Base-by-base conservation (phyloP, 2,797 vertebrate species). In the Hemitrygon akajei region DNA sequence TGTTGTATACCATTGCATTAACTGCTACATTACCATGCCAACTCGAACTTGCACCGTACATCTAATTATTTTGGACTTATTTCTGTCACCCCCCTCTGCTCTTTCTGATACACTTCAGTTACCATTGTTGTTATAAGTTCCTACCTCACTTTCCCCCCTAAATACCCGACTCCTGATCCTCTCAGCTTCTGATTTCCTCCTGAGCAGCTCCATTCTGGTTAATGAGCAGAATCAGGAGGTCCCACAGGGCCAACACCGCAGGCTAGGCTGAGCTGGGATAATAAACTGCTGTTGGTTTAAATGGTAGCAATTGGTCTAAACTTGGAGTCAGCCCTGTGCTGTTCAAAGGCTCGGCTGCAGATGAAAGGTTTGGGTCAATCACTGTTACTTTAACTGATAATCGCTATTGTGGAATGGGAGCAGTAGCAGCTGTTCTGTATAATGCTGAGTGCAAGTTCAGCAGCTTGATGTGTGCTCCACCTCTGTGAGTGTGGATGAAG, bases 361-460 rank as follows among this genome's bases (percentile, higher is more conserved):
- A 89, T 89, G 86, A 89, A 89, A 89, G 86, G 18, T 34, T 89
- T 66, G 60, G 86, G 86, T 89, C n/a, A 66, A 89, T 89, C 60
- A 34, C 86, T 66, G 86, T 89, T 89, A 89, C 66, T 89, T 63
- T 87, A 87, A 60, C 84, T 87, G 58, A 86, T 89, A 66, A 89
- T 66, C 66, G n/a, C 1, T 63, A 60, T 89, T 66, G 58, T 7
- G 25, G 58, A 89, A 20, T 34, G 86, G n/a, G 60, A 12, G 14
- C 30, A 34, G n/a, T 11, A 34, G 34, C 86, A 89, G 86, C 82
- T 86, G 82, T n/a, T 89, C 7, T 66, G 34, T 34, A 66, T 34
- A 63, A 60, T 14, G 7, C 30, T 2, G 60, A 66, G 2, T 63
- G 58, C 58, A 60, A 66, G 60, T 34, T 87, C 60, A 34, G 86